These are phyloP conservation scores for Pandemis cinnamomeana DNA, from an alignment of 2,888 invertebrate species.

Conservation along the genomic window DNA sequence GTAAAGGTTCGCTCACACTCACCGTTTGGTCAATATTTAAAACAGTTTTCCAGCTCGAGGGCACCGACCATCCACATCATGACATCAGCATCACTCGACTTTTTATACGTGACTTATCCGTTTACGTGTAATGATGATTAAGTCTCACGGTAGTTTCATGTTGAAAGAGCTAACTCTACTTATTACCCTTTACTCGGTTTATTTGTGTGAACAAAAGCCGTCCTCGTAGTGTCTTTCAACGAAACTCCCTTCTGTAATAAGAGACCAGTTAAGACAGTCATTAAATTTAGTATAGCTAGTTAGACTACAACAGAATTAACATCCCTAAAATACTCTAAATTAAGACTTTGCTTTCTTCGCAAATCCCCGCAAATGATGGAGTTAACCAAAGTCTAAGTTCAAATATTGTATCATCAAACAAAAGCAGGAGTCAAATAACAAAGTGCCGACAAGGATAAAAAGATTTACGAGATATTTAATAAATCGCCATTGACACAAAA, in stretches of 20 bases:
- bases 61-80: too few species aligned
- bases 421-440: slow-evolving; percentile 32
- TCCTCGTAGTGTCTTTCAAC: not conserved
- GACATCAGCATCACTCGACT: too few species aligned
- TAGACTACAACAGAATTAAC: not conserved
- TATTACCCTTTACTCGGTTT: too few species aligned
- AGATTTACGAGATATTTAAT: slow-evolving; percentile 53
- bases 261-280: not conserved
- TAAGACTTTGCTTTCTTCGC: slow-evolving; percentile 9
- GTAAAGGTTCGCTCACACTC: too few species aligned
- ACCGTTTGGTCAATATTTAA: too few species aligned
- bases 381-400: slow-evolving; percentile 31
- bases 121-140: too few species aligned
- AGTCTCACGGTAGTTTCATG: too few species aligned
- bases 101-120: too few species aligned
- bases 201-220: not conserved
- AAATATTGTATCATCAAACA: slow-evolving; percentile 37
- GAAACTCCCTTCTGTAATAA: not conserved
- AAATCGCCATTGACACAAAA: slow-evolving; percentile 46
- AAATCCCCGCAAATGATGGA: slow-evolving; percentile 29
- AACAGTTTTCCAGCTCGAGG: too few species aligned
- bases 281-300: not conserved
- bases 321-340: not conserved
- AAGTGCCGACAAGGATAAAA: slow-evolving; percentile 47
- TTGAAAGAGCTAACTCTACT: too few species aligned